Base-by-base conservation (phyloP, 1,140 invertebrate species). In the Polypedilum vanderplanki region DNA sequence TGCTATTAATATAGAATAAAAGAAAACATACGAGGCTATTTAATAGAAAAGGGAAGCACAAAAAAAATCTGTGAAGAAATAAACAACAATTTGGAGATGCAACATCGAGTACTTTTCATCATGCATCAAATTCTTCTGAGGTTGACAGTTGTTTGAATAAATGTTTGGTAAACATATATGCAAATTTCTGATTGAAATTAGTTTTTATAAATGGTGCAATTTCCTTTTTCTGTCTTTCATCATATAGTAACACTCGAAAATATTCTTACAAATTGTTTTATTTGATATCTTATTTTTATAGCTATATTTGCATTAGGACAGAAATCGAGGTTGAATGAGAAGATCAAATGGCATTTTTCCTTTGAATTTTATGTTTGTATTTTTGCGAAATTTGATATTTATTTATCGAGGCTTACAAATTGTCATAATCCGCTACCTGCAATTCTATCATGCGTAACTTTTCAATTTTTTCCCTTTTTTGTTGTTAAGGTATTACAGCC, bases 1-100 rank as follows among this genome's bases (percentile, higher is more conserved):
- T 33, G 9, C 46, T 57, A 57, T 57, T 57, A n/a, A 57, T n/a
- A 57, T 57, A 12, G 15, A 57, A 57, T 57, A 57, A 57, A 57
- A 57, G 46, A 57, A 57, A 57, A 57, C 46, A 57, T 57, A n/a
- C 24, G 15, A 15, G 4, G 12, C 46, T n/a, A 57, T 57, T 57
- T 12, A 57, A 57, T n/a, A n/a, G 12, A 57, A 46, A 46, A 15
- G 41, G 41, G 15, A 46, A 46, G 41, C 8, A 46, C 1, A 57
- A 57, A 57, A 57, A 57, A 57, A 57, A 57, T 57, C 46, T 57
- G 46, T 57, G 46, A n/a, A 57, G 46, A 57, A 57, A 57, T 57
- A 57, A 57, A 57, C 46, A 57, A 57, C 46, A 57, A 12, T 57
- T 57, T 8, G 15, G 46, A 57, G 46, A 57, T 57, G 46, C 46